These are phyloP conservation scores for Ctenopoma kingsleyae DNA, from an alignment of 2,797 vertebrate species.

Conservation along the genomic window DNA sequence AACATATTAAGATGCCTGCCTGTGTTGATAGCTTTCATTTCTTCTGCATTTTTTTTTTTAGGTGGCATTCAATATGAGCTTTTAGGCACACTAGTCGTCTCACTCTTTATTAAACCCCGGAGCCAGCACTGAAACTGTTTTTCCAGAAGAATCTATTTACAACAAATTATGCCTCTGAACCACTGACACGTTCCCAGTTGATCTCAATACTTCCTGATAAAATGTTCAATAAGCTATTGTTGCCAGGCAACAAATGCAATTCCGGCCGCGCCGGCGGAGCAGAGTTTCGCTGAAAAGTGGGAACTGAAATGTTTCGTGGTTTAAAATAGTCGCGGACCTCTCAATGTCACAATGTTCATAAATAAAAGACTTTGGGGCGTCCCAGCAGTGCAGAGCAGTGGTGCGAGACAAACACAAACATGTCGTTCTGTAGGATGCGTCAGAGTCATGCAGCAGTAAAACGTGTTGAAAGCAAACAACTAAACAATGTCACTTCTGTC, in stretches of 20 bases:
- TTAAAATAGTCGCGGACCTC: slow-evolving; percentile 34
- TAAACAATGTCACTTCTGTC: slow-evolving; percentile 37
- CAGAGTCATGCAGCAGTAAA: slow-evolving; percentile 31
- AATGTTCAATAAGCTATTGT: slow-evolving; percentile 71
- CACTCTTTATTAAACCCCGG: slow-evolving; percentile 60
- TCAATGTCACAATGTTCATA: slow-evolving; percentile 52
- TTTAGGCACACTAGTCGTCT: slow-evolving; percentile 51
- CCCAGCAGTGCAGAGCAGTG: slow-evolving; percentile 28
- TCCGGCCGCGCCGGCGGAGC: slow-evolving; percentile 8
- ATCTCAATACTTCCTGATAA: slow-evolving; percentile 70
- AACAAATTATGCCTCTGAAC: slow-evolving; percentile 65
- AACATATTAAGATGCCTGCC: slow-evolving; percentile 40
- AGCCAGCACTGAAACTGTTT: slow-evolving; percentile 46
- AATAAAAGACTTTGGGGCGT: slow-evolving; percentile 40
- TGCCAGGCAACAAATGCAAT: slow-evolving; percentile 71
- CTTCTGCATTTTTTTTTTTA: slow-evolving; percentile 32
- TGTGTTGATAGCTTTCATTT: slow-evolving; percentile 57
- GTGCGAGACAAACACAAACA: slow-evolving; percentile 54
- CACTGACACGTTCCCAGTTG: slow-evolving; percentile 61
- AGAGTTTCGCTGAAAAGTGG: slow-evolving; percentile 35
- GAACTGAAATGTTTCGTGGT: slow-evolving; percentile 44
- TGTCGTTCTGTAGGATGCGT: slow-evolving; percentile 22
- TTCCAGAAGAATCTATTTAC: slow-evolving; percentile 71
- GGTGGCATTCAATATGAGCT: slow-evolving; percentile 56
- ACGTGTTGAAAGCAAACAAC: slow-evolving; percentile 42